These are phyloP conservation scores for Zaprionus camerounensis DNA, from an alignment of 1,140 invertebrate species.

Conservation along the genomic window DNA sequence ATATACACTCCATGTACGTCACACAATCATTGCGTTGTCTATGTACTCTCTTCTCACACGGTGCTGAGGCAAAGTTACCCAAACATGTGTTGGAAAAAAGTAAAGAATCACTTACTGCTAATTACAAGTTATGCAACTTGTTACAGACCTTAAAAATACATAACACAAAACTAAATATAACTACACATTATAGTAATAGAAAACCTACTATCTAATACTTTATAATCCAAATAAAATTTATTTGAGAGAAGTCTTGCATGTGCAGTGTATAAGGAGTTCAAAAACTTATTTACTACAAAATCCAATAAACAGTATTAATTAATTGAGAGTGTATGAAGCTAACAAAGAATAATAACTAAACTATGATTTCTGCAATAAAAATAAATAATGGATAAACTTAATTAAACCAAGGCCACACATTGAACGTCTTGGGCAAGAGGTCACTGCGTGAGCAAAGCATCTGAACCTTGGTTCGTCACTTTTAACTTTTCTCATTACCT, in stretches of 20 bases:
- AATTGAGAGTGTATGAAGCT: neutral
- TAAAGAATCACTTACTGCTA: no score
- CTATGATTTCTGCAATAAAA: neutral
- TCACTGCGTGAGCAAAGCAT: neutral
- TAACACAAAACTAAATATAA: neutral
- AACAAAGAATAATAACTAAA: neutral
- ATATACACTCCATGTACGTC: neutral
- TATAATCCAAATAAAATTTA: neutral
- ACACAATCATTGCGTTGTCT: neutral
- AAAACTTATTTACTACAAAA: neutral
- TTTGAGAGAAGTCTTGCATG: neutral
- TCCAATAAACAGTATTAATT: neutral
- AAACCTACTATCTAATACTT: neutral
- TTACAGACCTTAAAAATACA: neutral
- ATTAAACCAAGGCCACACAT: conserved; percentile 2
- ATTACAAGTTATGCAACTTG: neutral
- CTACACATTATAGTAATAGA: neutral
- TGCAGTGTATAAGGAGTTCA: neutral
- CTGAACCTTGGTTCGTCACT: neutral
- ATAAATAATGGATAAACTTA: neutral
- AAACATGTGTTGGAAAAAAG: no score
- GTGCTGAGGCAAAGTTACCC: no score
- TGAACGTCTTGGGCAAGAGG: neutral
- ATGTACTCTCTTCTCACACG: no score
- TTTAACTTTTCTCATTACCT: neutral